Percentiles rank a stretch among this genome's conserved stretches.
Evolutionary conservation across 1,140 invertebrate genomes (phyloP).

Genomic region (Eupristina koningsbergeri): DNA sequence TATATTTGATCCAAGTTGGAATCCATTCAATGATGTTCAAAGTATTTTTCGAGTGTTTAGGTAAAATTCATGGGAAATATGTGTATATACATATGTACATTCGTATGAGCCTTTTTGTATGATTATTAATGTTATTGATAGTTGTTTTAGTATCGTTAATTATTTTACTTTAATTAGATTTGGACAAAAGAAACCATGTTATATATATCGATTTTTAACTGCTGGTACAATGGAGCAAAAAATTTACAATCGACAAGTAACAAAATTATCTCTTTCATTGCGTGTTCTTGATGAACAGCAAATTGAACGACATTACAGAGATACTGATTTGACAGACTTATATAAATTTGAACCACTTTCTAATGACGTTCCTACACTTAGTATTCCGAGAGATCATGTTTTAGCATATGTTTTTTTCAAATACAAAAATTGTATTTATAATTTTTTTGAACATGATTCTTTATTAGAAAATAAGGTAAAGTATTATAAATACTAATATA

Average conservation of each 20-base stretch:
- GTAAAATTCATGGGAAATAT: slow-evolving; percentile 39
- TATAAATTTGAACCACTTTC: slow-evolving; percentile 83
- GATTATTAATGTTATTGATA: no score
- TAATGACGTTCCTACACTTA: slow-evolving; percentile 70
- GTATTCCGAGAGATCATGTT: no score
- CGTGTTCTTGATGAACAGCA: slow-evolving; percentile 98
- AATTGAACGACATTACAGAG: slow-evolving; percentile 94
- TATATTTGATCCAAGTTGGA: slow-evolving; percentile 98
- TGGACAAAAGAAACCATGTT: slow-evolving; percentile 93
- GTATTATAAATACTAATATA: no score
- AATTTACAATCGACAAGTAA: slow-evolving; percentile 96
- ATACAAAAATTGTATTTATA: no score
- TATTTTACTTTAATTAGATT: slow-evolving; percentile 71
- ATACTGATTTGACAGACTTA: slow-evolving; percentile 89
- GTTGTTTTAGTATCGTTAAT: neutral
- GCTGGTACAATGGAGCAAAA: slow-evolving; percentile 98
- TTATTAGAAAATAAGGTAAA: no score
- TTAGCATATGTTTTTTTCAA: no score
- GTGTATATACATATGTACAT: neutral
- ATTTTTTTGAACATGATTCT: no score
- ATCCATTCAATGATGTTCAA: slow-evolving; percentile 98
- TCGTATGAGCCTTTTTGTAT: no score
- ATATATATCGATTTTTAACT: slow-evolving; percentile 94
- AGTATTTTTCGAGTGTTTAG: slow-evolving; percentile 97
- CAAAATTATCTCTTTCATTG: slow-evolving; percentile 93